Conservation (phyloP, 2,888 invertebrate species). For the Cephus nigrinus region DNA sequence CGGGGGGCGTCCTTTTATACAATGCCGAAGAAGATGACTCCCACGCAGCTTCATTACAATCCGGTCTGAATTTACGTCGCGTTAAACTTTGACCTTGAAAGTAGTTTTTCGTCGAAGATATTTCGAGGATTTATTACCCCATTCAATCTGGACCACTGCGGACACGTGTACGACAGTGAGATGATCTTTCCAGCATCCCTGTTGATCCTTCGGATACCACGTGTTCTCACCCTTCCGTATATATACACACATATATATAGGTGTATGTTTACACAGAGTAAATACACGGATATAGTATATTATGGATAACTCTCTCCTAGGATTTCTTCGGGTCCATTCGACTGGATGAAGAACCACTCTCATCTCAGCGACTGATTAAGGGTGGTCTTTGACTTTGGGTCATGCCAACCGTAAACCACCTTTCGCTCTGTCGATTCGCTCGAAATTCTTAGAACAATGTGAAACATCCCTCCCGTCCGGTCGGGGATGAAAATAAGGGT, state of each 20-base stretch:
- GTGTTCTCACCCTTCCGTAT: too few species aligned
- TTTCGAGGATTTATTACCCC: neutral
- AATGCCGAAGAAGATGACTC: neutral
- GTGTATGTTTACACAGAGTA: too few species aligned
- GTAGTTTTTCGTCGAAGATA: neutral
- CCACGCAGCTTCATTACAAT: neutral
- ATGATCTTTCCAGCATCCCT: neutral
- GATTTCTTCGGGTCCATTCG: neutral
- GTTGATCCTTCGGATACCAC: neutral
- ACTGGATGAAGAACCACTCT: slow-evolving; percentile 3
- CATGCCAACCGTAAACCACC: neutral
- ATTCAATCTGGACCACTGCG: neutral
- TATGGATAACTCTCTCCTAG: neutral
- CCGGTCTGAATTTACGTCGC: neutral
- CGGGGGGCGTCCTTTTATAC: neutral
- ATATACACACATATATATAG: too few species aligned
- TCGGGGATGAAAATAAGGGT: neutral
- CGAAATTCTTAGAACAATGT: neutral
- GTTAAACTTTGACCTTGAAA: neutral
- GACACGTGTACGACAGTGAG: neutral
- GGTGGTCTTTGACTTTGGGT: neutral
- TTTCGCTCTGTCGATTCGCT: neutral
- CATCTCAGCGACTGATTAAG: neutral
- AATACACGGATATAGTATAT: too few species aligned
- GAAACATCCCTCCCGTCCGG: neutral